Percentiles rank a stretch among this genome's conserved stretches.
Evolutionary conservation across 2,113 vertebrate species (phyloP).

Genomic region (Anseranas semipalmata): DNA sequence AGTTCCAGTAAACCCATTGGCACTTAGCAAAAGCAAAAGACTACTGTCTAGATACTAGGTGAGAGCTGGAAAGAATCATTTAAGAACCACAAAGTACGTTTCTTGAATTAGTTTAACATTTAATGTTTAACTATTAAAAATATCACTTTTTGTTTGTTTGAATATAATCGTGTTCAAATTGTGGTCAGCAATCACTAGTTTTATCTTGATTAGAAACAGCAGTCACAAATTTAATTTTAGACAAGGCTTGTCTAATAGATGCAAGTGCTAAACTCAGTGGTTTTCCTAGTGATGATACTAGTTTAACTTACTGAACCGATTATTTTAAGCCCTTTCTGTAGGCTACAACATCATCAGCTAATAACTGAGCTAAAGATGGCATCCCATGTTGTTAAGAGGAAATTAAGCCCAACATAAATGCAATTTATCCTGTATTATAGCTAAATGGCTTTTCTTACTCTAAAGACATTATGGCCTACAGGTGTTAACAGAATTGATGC

Average conservation of each 20-base stretch:
- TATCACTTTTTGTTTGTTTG: not conserved
- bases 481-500: not conserved
- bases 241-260: not conserved
- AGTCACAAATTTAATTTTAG: not conserved
- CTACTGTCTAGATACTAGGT: not conserved
- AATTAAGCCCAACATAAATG: not conserved
- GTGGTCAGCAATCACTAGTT: not conserved
- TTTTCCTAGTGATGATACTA: not conserved
- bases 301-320: not conserved
- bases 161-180: not conserved
- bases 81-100: not conserved
- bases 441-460: not conserved
- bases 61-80: not conserved
- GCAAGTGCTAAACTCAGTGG: not conserved
- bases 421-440: not conserved
- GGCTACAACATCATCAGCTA: not conserved
- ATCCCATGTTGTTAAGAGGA: not conserved
- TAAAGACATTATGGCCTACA: not conserved
- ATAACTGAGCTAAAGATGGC: not conserved
- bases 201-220: not conserved
- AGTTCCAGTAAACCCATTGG: not conserved
- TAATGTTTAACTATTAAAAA: not conserved
- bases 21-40: not conserved
- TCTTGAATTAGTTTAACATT: not conserved
- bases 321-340: not conserved